Base-by-base conservation (phyloP, 1,140 invertebrate species). In the Conus betulinus region DNA sequence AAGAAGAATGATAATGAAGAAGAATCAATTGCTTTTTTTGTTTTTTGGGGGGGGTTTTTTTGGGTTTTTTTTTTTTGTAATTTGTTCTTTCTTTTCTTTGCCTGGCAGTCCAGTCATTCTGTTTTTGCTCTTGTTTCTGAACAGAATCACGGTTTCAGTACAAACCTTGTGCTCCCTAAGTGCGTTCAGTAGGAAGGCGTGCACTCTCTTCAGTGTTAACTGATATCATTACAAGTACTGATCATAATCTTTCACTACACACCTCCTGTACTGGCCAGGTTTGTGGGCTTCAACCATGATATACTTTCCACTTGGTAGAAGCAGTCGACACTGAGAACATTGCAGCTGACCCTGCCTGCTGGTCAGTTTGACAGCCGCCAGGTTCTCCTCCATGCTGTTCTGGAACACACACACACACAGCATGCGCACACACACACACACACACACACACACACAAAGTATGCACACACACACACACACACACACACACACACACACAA, bases 241-340 rank as follows among this genome's bases (percentile, higher is more conserved):
- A 39, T 39, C 3, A 39, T 39, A 39, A 39, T 82, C 39, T 55
- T 27, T 23, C 6, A 20, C 1, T 11, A 60, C 57, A 60, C 57
- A 94, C 94, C 90, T 93, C 85, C 87, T 91, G 89, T 93, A 94
- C 5, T 88, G 79, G 4, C 93, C 93, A 51, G 94, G 93, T 63
- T 92, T 90, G 15, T 89, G 79, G 39, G 91, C 87, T 23, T 93
- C 91, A 39, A 94, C 91, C 55, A 93, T 91, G 74, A 92, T 88
- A 86, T 94, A 94, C 23, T 93, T 92, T 23, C 94, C 94, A 87
- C 92, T 92, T 20, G 93, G 91, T 51, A 94, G 89, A 3, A 94
- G 81, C 17, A 94, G 89, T 52, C 93, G 90, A 89, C 92, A 94
- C 15, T 87, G 87, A 52, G 63, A 76, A 78, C 27, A 53, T 10